These are phyloP conservation scores for Apis dorsata DNA, from an alignment of 1,140 invertebrate genomes.

Conservation along the genomic window DNA sequence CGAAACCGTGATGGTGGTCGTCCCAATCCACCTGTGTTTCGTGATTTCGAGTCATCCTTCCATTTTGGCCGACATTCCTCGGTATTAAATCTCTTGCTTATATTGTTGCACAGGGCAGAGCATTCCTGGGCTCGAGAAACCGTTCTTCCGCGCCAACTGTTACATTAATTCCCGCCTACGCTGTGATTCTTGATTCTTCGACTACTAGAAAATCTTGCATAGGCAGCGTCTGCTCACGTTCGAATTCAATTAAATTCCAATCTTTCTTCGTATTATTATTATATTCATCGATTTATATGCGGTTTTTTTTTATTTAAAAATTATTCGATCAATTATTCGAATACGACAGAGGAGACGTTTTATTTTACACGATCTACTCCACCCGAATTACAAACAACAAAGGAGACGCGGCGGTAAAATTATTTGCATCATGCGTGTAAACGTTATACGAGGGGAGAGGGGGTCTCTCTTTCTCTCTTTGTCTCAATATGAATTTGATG, in stretches of 20 bases:
- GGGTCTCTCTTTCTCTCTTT: too few species aligned
- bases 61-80: slow-evolving; percentile 36
- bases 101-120: slow-evolving; percentile 31
- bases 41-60: slow-evolving; percentile 20
- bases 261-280: too few species aligned
- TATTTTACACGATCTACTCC: too few species aligned
- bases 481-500: neutral
- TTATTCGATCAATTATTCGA: too few species aligned
- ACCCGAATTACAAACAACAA: too few species aligned
- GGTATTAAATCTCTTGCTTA: slow-evolving; percentile 26
- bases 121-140: slow-evolving; percentile 30
- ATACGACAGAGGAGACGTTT: too few species aligned
- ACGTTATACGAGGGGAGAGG: too few species aligned
- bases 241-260: neutral
- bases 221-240: neutral
- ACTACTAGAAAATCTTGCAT: neutral
- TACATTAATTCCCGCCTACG: slow-evolving; percentile 40
- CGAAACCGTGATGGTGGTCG: neutral
- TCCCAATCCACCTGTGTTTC: too few species aligned
- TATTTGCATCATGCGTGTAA: too few species aligned
- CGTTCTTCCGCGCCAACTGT: slow-evolving; percentile 44
- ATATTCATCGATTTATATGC: too few species aligned
- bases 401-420: too few species aligned
- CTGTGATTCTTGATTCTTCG: neutral
- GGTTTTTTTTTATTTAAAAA: too few species aligned